phyloP scores from a whole-genome alignment of 1,140 invertebrate genomes.

The Drosophila lini region DNA sequence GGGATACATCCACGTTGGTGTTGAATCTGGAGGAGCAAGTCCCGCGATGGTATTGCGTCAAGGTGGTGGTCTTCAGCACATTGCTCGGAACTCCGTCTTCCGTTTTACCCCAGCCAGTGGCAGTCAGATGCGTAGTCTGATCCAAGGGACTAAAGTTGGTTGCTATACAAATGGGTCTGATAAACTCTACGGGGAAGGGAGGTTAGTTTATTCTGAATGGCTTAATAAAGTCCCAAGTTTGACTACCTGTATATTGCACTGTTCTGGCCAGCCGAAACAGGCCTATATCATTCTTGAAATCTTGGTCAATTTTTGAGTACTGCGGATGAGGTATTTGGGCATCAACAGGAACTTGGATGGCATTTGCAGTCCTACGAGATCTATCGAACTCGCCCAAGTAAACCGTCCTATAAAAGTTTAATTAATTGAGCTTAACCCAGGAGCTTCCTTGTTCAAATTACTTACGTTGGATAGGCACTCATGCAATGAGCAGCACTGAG shows the following conservation, averaged over 20 bases:
- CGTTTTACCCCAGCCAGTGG: conserved; percentile 6
- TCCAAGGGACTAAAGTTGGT: neutral
- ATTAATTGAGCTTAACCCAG: neutral
- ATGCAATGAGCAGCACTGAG: conserved; percentile 24
- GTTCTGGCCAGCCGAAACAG: neutral
- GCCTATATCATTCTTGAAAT: neutral
- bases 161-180: no score
- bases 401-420: neutral
- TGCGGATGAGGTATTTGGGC: neutral
- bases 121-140: neutral
- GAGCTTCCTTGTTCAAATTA: neutral
- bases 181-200: no score
- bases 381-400: conserved; percentile 4
- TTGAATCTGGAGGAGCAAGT: neutral
- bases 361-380: neutral
- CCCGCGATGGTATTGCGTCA: neutral
- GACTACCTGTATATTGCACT: conserved; percentile 3
- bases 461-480: neutral
- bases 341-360: neutral
- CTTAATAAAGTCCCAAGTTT: no score
- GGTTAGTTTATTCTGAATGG: no score
- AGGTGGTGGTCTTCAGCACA: neutral
- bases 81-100: neutral
- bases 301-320: neutral
- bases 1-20: neutral